These are phyloP conservation scores for Sialis lutaria DNA, from an alignment of 2,888 invertebrate genomes.

Conservation along the genomic window DNA sequence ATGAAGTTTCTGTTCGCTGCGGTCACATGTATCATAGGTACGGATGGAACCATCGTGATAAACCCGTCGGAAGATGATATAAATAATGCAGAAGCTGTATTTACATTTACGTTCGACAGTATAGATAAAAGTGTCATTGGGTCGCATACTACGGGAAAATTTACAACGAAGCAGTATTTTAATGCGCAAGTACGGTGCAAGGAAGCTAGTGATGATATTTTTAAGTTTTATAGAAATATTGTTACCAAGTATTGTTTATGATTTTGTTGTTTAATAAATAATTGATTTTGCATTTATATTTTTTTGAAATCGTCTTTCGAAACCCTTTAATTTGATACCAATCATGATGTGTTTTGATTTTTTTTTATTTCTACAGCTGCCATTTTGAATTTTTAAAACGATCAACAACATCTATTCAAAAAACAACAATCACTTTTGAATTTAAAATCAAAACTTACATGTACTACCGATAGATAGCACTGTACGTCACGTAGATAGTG, in stretches of 20 bases:
- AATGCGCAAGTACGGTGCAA: slow-evolving; percentile 46
- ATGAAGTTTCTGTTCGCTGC: slow-evolving; percentile 71
- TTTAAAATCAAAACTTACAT: too few relatives aligned
- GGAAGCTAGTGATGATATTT: slow-evolving; percentile 46
- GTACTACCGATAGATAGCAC: too few relatives aligned
- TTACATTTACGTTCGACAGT: slow-evolving; percentile 63
- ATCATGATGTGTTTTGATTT: too few relatives aligned
- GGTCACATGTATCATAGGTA: slow-evolving; percentile 52
- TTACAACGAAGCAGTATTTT: slow-evolving; percentile 45
- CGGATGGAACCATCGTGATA: slow-evolving; percentile 29
- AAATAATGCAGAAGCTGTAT: slow-evolving; percentile 36
- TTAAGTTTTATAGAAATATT: slow-evolving; percentile 52
- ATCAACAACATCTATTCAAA: too few relatives aligned
- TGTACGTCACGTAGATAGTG: too few relatives aligned
- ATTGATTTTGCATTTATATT: too few relatives aligned
- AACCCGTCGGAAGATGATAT: slow-evolving; percentile 22
- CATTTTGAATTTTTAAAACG: too few relatives aligned
- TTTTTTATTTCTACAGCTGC: too few relatives aligned
- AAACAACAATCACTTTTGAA: too few relatives aligned
- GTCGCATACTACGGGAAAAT: slow-evolving; percentile 53
- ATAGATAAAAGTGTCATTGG: slow-evolving; percentile 34
- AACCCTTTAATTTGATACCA: too few relatives aligned
- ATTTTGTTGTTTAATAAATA: too few relatives aligned
- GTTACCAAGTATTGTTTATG: slow-evolving; percentile 25
- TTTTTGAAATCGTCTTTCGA: too few relatives aligned